A percentile compares a stretch with the other conserved stretches of the same genome.
Evolutionary conservation across 1,140 invertebrate species (phyloP).

Genomic region (Vanessa tameamea): DNA sequence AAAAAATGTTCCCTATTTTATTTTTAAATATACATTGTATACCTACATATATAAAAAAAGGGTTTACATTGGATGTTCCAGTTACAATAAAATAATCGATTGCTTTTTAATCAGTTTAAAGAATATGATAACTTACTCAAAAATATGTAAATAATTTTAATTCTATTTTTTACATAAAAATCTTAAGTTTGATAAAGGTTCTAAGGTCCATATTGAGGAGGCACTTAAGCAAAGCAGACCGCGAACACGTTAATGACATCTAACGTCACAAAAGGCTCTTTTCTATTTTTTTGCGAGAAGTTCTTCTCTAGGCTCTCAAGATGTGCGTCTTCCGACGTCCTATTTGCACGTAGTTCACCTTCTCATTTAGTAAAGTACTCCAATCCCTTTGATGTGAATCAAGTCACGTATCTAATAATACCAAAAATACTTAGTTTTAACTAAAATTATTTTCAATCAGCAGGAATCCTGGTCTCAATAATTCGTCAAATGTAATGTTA

Average conservation of each 20-base stretch:
- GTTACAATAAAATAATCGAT: too few relatives aligned
- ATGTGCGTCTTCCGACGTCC: conserved; percentile 39
- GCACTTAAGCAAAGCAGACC: conserved; percentile 14
- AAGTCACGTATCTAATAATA: conserved; percentile 25
- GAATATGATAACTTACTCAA: too few relatives aligned
- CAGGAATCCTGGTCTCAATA: too few relatives aligned
- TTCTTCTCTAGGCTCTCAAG: conserved; percentile 11
- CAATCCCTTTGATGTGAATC: conserved; percentile 51
- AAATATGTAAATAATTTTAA: too few relatives aligned
- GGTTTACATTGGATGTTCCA: too few relatives aligned
- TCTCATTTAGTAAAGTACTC: conserved; percentile 52
- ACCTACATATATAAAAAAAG: too few relatives aligned
- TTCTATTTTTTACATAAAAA: too few relatives aligned
- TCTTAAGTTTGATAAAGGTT: neutral
- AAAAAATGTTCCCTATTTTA: too few relatives aligned
- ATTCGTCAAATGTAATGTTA: too few relatives aligned
- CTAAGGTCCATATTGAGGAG: neutral
- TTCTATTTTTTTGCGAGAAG: conserved; percentile 29
- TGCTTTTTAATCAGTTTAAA: too few relatives aligned
- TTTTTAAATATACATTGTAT: too few relatives aligned
- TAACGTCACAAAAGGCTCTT: conserved; percentile 27
- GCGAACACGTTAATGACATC: conserved; percentile 27
- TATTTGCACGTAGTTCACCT: conserved; percentile 49
- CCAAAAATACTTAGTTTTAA: neutral
- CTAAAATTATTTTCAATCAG: too few relatives aligned